Base-by-base conservation (phyloP, 2,113 vertebrate species). In the Brachirus orientalis region DNA sequence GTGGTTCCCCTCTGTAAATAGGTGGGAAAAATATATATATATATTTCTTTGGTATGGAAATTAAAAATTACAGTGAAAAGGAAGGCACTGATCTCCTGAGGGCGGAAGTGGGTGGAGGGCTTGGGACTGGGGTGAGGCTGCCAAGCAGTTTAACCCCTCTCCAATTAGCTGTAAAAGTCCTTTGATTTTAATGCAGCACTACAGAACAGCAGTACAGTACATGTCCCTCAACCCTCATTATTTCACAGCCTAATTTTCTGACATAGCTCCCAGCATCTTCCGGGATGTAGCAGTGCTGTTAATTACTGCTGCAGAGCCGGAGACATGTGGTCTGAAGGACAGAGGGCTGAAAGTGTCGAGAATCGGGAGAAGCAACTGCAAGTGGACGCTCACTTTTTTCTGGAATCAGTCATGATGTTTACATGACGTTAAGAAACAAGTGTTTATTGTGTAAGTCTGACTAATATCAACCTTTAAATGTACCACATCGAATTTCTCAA, bases 81-180 rank as follows among this genome's bases (percentile, higher is more conserved):
- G 85, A 90, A 88, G 65, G 69, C 41, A 46, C 72, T 70, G 87
- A 88, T 92, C 63, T 88, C 81, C 64, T 80, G 48, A 74, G 87
- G 91, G 85, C 51, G 86, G 87, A 87, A 86, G 72, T 77, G 75
- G 86, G 88, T 83, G 90, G 53, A 60, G 79, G 59, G 78, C 88
- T 88, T 69, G 17, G 73, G 86, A 93, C 88, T 90, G 75, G 84
- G 91, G 73, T 84, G 85, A 91, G 13, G 18, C 92, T 88, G 91
- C 92, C 92, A 88, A 92, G 73, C 83, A 83, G 89, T 92, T 95
- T 95, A 94, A 92, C 92, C 93, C 88, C 78, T 84, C 83, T 93
- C 92, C 93, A 95, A 94, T 96, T 95, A 95, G 89, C 88, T 87
- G 84, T 74, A 91, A 84, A 93, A 82, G 88, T 91, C 92, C 86